Conservation (phyloP, 2,888 invertebrate genomes). For the Papilio demoleus region DNA sequence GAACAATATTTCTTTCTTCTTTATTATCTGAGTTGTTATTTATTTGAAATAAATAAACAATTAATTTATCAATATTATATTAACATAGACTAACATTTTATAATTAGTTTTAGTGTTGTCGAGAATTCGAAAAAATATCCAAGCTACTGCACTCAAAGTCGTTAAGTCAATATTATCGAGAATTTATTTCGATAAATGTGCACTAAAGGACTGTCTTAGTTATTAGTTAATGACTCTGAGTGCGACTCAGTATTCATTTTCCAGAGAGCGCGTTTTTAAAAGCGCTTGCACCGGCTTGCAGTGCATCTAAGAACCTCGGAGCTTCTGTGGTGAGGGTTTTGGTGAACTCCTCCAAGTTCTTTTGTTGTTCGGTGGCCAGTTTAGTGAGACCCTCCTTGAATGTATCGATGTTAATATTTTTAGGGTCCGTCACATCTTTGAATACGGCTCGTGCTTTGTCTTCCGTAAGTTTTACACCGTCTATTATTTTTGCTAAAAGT, state of each 20-base stretch:
- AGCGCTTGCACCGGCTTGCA: constrained; percentile 53
- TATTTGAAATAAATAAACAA: no score
- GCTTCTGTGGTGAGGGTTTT: constrained; percentile 49
- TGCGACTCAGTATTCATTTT: constrained; percentile 35
- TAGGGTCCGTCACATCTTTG: constrained; percentile 45
- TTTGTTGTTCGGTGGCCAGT: constrained; percentile 55
- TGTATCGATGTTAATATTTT: constrained; percentile 50
- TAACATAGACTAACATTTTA: constrained; percentile 14
- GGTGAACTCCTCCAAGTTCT: constrained; percentile 50
- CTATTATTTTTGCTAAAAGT: constrained; percentile 55
- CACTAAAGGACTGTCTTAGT: no score
- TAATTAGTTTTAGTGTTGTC: background rate
- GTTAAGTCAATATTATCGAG: no score
- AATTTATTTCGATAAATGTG: no score
- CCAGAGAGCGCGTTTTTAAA: constrained; percentile 53
- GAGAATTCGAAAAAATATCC: background rate
- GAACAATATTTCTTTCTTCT: no score
- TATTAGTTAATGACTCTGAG: background rate
- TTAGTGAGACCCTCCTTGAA: constrained; percentile 55
- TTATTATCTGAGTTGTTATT: no score
- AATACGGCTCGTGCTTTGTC: constrained; percentile 56
- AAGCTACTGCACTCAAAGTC: background rate
- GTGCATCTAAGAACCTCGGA: constrained; percentile 53
- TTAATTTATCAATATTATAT: background rate
- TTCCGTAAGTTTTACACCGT: constrained; percentile 52